phyloP scores from a whole-genome alignment of 2,797 vertebrate genomes.

The Eurystomus glaucurus region DNA sequence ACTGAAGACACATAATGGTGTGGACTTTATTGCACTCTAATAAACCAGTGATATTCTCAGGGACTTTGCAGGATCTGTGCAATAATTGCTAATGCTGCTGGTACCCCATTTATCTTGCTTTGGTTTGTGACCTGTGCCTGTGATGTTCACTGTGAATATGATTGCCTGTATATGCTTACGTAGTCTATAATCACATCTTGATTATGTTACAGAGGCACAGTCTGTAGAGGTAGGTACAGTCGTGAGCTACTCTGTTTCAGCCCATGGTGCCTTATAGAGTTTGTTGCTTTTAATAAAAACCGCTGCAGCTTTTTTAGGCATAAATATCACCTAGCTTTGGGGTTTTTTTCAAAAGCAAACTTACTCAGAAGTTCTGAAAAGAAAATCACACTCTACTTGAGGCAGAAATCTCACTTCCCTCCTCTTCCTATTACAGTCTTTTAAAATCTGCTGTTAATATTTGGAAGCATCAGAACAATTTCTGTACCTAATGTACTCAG shows the following conservation, averaged over 20 bases:
- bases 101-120: not conserved
- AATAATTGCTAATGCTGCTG: not conserved
- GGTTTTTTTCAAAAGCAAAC: not conserved
- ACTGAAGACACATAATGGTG: fast-evolving
- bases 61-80: not conserved
- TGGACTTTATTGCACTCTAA: not conserved
- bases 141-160: not conserved
- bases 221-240: not conserved
- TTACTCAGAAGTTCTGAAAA: not conserved
- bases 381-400: not conserved
- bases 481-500: not conserved
- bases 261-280: not conserved
- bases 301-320: not conserved
- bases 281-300: not conserved
- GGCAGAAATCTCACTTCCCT: not conserved
- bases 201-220: not conserved
- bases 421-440: not conserved
- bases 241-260: not conserved
- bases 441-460: not conserved
- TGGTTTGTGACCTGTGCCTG: not conserved
- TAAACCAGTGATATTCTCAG: not conserved
- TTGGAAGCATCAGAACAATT: not conserved
- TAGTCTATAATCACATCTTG: not conserved
- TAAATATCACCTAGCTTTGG: not conserved
- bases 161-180: not conserved